A percentile compares a stretch with the other conserved stretches of the same genome.
phyloP scores from a whole-genome alignment of 2,888 invertebrate genomes.

The Cryptops parisi region DNA sequence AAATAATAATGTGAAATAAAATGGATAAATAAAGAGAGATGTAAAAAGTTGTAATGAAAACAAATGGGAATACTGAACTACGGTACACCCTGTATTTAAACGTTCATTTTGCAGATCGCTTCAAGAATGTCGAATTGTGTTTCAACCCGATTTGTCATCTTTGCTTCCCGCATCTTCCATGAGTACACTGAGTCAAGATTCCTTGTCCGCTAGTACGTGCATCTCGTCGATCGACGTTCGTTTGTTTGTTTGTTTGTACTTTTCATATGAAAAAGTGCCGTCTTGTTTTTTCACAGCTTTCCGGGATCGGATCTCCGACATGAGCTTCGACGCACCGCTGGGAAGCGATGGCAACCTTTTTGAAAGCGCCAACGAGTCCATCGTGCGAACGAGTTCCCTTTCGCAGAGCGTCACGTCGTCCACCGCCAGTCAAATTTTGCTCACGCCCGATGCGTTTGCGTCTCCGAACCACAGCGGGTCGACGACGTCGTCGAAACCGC shows the following conservation, averaged over 20 bases:
- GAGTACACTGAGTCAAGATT: too few species aligned
- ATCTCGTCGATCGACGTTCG: too few species aligned
- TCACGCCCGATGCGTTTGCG: slow-evolving; percentile 77
- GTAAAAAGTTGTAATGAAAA: too few species aligned
- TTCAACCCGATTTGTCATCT: slow-evolving; percentile 24
- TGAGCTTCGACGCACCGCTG: slow-evolving; percentile 25
- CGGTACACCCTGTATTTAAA: too few species aligned
- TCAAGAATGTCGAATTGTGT: slow-evolving; percentile 62
- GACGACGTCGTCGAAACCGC: slow-evolving; percentile 1
- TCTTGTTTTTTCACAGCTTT: too few species aligned
- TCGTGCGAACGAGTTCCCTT: background rate
- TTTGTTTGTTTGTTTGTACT: too few species aligned
- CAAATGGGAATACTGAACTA: too few species aligned
- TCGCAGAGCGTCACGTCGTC: background rate
- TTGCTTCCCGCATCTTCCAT: background rate
- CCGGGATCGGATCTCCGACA: slow-evolving; percentile 29
- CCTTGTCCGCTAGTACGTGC: too few species aligned
- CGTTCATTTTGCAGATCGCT: slow-evolving; percentile 41
- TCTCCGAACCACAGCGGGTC: slow-evolving; percentile 25
- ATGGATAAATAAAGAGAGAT: too few species aligned
- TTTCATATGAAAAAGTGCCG: too few species aligned
- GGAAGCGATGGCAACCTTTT: background rate
- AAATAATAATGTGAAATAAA: too few species aligned
- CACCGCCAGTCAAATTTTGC: slow-evolving; percentile 37
- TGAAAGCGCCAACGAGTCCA: background rate